Base-by-base conservation (phyloP, 2,888 invertebrate species). In the Phasia obesa region DNA sequence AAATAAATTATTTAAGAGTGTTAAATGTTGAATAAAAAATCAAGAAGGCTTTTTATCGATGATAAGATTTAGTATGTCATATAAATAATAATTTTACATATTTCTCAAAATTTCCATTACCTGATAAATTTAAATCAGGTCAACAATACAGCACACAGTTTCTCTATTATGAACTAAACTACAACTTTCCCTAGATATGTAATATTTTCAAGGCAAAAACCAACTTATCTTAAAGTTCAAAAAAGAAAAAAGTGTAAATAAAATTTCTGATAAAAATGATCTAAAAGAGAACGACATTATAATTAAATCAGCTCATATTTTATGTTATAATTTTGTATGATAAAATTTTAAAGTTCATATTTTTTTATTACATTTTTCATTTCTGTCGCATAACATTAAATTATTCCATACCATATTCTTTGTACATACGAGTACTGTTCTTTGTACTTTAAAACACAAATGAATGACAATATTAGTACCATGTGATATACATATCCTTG, bases 401-500 rank as follows among this genome's bases (percentile, higher is more conserved):
- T 76, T 76, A 23, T 19, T 25, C 1, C 19, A 19, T 31, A 4
- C 23, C 35, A 51, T 77, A 42, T n/a, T 51, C 27, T n/a, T n/a
- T n/a, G n/a, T n/a, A n/a, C n/a, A n/a, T n/a, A n/a, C n/a, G n/a
- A n/a, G 53, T 65, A n/a, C 11, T 38, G 15, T 21, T n/a, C 1
- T 1, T 49, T 38, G 27, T 42, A 35, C 21, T 13, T 44, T 17
- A 38, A 23, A 17, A 35, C 19, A 35, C 59, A 42, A 47, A 53
- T 53, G 19, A 55, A 67, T 57, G 44, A 53, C 31, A 59, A 53
- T 42, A 70, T 65, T 74, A 42, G 51, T 65, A 71, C n/a, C 75
- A 79, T 67, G 49, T 71, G 55, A 65, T 55, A 55, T 55, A 13
- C 65, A 60, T 49, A 79, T 75, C 75, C 83, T 79, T 79, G 79